Percentiles rank a stretch among this genome's conserved stretches.
phyloP scores from a whole-genome alignment of 1,140 invertebrate genomes.

The Homalodisca vitripennis region DNA sequence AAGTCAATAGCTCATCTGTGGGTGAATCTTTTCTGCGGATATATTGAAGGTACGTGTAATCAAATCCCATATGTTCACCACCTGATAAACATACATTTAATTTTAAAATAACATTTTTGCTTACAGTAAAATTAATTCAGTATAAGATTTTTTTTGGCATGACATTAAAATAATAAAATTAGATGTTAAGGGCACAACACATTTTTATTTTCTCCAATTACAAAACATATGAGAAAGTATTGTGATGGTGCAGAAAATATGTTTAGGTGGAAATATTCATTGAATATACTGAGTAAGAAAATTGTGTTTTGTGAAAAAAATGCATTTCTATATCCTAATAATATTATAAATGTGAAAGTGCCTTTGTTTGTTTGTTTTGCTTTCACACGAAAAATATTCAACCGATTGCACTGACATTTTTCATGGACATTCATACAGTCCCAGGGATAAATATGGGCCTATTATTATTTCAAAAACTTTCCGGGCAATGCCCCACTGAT shows the following conservation, averaged over 20 bases:
- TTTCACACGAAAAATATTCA: too few relatives aligned
- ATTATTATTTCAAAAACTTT: too few relatives aligned
- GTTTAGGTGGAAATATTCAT: neutral
- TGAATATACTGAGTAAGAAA: too few relatives aligned
- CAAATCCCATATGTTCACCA: conserved; percentile 53
- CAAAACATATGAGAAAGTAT: neutral
- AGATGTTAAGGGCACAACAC: neutral
- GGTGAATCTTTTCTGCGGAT: conserved; percentile 62
- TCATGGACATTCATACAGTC: too few relatives aligned
- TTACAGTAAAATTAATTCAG: neutral
- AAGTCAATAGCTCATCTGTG: conserved; percentile 67
- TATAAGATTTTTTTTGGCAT: neutral
- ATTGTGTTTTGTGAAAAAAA: too few relatives aligned
- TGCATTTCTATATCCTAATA: too few relatives aligned
- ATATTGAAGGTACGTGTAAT: conserved; percentile 50
- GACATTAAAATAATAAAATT: neutral
- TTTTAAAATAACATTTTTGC: neutral
- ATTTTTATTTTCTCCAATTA: neutral
- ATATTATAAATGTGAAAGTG: too few relatives aligned
- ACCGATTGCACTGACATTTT: too few relatives aligned
- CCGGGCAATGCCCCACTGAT: too few relatives aligned
- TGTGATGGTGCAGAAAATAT: neutral
- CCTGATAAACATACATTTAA: conserved; percentile 44
- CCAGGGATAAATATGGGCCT: too few relatives aligned
- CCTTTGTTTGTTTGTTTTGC: too few relatives aligned